Percentiles rank a stretch among this genome's conserved stretches.
Conservation (phyloP, 2,888 invertebrate genomes). For the Resseliella maxima region DNA sequence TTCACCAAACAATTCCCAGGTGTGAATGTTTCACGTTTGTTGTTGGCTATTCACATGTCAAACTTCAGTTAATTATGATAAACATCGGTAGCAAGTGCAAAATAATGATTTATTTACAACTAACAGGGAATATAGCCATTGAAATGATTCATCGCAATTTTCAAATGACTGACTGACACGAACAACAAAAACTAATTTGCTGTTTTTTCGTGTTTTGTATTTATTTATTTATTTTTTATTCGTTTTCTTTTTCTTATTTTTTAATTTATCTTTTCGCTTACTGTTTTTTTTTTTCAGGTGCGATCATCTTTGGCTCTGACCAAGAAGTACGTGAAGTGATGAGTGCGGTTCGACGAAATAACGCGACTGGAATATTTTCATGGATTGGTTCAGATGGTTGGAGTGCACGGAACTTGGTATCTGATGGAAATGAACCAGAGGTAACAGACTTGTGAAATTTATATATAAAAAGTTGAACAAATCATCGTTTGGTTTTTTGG, state of each 20-base stretch:
- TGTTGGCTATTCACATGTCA: background rate
- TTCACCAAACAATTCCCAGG: background rate
- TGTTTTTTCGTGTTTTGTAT: background rate
- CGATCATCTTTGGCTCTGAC: constrained; percentile 94
- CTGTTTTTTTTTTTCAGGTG: constrained; percentile 72
- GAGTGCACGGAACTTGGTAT: constrained; percentile 89
- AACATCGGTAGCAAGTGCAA: background rate
- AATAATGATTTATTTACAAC: background rate
- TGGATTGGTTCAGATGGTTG: constrained; percentile 98
- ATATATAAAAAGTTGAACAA: too few species aligned
- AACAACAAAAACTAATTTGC: background rate
- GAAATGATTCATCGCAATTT: background rate
- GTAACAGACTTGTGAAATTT: constrained; percentile 66
- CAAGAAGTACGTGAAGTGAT: constrained; percentile 97
- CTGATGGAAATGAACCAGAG: constrained; percentile 88
- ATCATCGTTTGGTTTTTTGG: too few species aligned
- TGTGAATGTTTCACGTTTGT: background rate
- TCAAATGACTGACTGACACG: background rate
- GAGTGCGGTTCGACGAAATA: constrained; percentile 87
- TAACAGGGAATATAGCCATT: background rate
- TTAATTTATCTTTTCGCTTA: too few species aligned
- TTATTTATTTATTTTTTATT: background rate
- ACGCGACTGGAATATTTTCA: constrained; percentile 89
- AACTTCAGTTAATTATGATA: background rate
- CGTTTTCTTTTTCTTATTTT: too few species aligned